phyloP scores from a whole-genome alignment of 2,113 vertebrate species.

The Promerops cafer region DNA sequence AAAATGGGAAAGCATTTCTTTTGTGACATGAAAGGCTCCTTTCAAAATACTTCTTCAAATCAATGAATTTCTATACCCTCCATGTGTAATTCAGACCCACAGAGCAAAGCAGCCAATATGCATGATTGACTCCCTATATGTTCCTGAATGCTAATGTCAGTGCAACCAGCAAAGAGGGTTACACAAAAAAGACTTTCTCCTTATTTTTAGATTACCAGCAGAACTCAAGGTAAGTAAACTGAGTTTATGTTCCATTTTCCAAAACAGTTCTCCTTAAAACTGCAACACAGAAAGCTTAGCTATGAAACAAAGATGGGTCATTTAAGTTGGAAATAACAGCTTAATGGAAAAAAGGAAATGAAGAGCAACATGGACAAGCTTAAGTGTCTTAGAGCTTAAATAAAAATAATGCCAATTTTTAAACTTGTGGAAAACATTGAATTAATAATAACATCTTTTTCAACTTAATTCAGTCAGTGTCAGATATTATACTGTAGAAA shows the following conservation, averaged over 20 bases:
- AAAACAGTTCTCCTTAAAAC: background rate
- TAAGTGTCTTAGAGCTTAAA: background rate
- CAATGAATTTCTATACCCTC: background rate
- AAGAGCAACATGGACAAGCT: background rate
- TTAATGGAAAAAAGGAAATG: background rate
- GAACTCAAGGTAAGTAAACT: background rate
- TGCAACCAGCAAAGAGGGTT: background rate
- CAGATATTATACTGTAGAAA: background rate
- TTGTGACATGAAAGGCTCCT: conserved; percentile 35
- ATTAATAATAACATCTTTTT: background rate
- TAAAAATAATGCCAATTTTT: background rate
- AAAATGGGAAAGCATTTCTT: conserved; percentile 16
- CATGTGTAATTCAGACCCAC: background rate
- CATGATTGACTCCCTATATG: background rate
- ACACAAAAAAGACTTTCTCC: background rate
- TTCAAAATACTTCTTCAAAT: conserved; percentile 4
- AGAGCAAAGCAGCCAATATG: conserved; percentile 22
- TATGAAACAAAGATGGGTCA: background rate
- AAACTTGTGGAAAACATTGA: background rate
- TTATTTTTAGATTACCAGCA: background rate
- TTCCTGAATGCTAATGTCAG: conserved; percentile 16
- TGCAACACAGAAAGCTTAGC: background rate
- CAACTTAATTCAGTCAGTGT: background rate
- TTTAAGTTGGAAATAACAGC: background rate
- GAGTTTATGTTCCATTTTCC: background rate